Conservation (phyloP, 1,140 invertebrate genomes). For the Chionoecetes opilio region DNA sequence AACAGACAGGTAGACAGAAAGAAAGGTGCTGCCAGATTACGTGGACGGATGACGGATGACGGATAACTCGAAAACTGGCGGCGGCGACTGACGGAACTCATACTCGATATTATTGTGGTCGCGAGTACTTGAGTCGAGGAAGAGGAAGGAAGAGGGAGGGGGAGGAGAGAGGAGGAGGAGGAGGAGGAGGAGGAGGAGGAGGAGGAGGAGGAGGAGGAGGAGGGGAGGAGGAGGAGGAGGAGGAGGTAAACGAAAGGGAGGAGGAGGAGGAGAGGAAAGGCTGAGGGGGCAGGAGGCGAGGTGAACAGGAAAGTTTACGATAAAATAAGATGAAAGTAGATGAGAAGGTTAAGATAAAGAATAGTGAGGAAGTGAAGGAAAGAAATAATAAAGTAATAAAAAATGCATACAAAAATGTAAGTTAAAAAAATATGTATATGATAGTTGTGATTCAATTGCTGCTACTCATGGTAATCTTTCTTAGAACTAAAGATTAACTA, state of each 20-base stretch:
- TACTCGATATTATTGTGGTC: not conserved
- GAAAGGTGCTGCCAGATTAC: not conserved
- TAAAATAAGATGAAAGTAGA: not conserved
- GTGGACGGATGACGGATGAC: not conserved
- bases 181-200: too few relatives aligned
- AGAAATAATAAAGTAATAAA: too few relatives aligned
- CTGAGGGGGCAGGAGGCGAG: not conserved
- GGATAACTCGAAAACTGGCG: not conserved
- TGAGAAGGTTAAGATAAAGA: not conserved
- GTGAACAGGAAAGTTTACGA: not conserved
- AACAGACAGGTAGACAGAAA: conserved; percentile 6
- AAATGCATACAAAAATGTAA: too few relatives aligned
- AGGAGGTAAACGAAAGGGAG: not conserved
- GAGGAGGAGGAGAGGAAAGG: not conserved
- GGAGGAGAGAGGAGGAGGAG: not conserved
- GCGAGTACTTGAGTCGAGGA: not conserved
- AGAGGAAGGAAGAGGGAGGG: not conserved
- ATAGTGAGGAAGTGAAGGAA: too few relatives aligned
- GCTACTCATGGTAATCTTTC: not conserved
- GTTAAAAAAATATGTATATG: not conserved
- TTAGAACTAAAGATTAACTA: not conserved
- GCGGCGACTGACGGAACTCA: not conserved
- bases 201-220: not conserved
- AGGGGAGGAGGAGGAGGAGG: not conserved
- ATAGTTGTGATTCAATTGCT: not conserved